These are phyloP conservation scores for Takifugu flavidus DNA, from an alignment of 2,113 vertebrate genomes.

Conservation along the genomic window DNA sequence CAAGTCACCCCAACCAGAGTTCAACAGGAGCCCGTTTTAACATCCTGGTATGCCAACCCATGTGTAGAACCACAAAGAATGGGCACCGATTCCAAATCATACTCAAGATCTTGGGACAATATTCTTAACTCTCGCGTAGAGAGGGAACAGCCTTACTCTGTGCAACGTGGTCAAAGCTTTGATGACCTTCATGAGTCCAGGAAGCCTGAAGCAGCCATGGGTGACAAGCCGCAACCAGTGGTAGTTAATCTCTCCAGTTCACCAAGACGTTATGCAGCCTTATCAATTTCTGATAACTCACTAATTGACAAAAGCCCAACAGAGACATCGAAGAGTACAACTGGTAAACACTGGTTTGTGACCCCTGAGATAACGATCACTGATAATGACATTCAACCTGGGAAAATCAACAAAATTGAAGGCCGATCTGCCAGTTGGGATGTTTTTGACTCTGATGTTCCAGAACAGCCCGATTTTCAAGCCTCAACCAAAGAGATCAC, in stretches of 20 bases:
- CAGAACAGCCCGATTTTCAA: slow-evolving; percentile 59
- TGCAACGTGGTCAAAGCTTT: slow-evolving; percentile 85
- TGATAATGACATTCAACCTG: slow-evolving; percentile 87
- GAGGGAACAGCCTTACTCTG: slow-evolving; percentile 80
- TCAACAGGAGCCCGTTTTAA: slow-evolving; percentile 71
- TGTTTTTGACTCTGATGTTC: slow-evolving; percentile 71
- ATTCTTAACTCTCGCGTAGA: slow-evolving; percentile 82
- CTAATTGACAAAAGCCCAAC: slow-evolving; percentile 85
- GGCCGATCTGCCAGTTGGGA: slow-evolving; percentile 84
- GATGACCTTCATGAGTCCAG: slow-evolving; percentile 87
- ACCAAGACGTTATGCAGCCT: slow-evolving; percentile 91
- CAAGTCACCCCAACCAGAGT: slow-evolving; percentile 75
- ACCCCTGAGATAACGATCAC: slow-evolving; percentile 98
- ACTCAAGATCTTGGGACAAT: slow-evolving; percentile 97
- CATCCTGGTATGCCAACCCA: slow-evolving; percentile 81
- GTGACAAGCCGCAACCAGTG: slow-evolving; percentile 86
- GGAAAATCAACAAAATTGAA: slow-evolving; percentile 70
- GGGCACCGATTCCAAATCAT: slow-evolving; percentile 81
- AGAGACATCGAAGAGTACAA: slow-evolving; percentile 67
- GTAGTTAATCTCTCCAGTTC: slow-evolving; percentile 96
- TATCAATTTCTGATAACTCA: slow-evolving; percentile 94
- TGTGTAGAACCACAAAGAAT: slow-evolving; percentile 78
- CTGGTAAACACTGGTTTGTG: slow-evolving; percentile 87
- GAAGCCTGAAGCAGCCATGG: slow-evolving; percentile 71
- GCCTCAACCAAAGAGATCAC: slow-evolving; percentile 71